phyloP scores from a whole-genome alignment of 2,888 invertebrate species.

The Conus canariensis region DNA sequence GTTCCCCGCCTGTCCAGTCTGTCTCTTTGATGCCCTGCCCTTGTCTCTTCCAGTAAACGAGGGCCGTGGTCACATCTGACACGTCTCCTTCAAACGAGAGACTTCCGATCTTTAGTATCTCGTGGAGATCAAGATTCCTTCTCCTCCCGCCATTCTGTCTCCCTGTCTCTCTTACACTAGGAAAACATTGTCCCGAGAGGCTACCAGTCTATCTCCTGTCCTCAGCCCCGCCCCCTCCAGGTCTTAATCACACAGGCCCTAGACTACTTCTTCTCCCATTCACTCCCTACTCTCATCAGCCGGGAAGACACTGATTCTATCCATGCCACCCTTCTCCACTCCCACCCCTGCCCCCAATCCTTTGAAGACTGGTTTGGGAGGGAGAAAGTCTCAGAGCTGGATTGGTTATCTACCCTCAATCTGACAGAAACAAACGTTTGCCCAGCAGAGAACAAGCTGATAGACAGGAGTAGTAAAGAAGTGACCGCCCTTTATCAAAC shows the following conservation, averaged over 20 bases:
- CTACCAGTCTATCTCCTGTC: background rate
- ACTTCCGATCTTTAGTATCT: background rate
- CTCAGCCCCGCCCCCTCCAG: too few species aligned
- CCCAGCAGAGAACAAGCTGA: background rate
- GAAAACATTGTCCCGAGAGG: background rate
- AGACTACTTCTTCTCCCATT: too few species aligned
- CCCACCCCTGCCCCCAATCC: background rate
- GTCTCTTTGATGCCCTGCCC: too few species aligned
- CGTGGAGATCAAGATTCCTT: background rate
- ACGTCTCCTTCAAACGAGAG: background rate
- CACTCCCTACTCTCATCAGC: background rate
- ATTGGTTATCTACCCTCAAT: background rate
- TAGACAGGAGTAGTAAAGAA: background rate
- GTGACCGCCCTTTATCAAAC: background rate
- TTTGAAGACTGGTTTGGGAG: background rate
- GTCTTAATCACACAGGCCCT: too few species aligned
- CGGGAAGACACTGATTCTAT: background rate
- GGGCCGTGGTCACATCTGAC: background rate
- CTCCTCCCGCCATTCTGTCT: background rate
- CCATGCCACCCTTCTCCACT: background rate
- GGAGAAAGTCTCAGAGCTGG: background rate
- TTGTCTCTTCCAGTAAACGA: too few species aligned
- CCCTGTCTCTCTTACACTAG: background rate
- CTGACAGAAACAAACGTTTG: background rate
- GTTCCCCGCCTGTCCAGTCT: too few species aligned